Evolutionary conservation across 2,797 vertebrate species (phyloP).

Genomic region (Nyctibius grandis): DNA sequence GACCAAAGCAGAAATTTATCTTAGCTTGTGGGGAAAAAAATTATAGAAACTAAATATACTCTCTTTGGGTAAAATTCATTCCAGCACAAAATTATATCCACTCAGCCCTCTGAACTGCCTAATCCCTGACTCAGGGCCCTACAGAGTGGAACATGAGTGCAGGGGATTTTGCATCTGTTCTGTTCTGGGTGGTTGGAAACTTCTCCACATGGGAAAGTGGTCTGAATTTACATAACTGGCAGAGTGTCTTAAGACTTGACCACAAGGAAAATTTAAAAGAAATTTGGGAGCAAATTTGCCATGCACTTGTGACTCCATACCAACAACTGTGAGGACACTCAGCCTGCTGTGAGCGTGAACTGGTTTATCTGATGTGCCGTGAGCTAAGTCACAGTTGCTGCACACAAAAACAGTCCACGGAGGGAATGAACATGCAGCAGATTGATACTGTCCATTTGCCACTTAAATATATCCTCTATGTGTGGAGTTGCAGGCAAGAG

Average conservation of each 20-base stretch:
- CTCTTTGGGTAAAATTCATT: conserved; percentile 25
- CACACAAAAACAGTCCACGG: not conserved
- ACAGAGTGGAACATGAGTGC: not conserved
- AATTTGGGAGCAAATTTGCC: not conserved
- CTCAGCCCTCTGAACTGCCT: not conserved
- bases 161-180: not conserved
- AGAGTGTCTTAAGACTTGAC: not conserved
- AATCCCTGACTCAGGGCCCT: not conserved
- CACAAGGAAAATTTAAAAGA: not conserved
- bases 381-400: not conserved
- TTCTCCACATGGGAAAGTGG: not conserved
- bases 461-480: not conserved
- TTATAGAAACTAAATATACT: not conserved
- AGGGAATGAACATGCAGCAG: not conserved
- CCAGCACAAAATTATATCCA: not conserved
- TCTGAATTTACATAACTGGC: not conserved
- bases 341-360: not conserved
- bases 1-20: conserved; percentile 62
- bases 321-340: rapidly evolving
- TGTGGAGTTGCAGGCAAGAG: not conserved
- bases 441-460: not conserved
- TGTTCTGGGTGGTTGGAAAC: not conserved
- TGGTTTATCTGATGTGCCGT: not conserved
- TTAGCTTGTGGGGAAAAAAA: conserved; percentile 35
- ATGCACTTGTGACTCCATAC: not conserved